These are phyloP conservation scores for Sebastes nivosus DNA, from an alignment of 2,797 vertebrate species.

Conservation along the genomic window DNA sequence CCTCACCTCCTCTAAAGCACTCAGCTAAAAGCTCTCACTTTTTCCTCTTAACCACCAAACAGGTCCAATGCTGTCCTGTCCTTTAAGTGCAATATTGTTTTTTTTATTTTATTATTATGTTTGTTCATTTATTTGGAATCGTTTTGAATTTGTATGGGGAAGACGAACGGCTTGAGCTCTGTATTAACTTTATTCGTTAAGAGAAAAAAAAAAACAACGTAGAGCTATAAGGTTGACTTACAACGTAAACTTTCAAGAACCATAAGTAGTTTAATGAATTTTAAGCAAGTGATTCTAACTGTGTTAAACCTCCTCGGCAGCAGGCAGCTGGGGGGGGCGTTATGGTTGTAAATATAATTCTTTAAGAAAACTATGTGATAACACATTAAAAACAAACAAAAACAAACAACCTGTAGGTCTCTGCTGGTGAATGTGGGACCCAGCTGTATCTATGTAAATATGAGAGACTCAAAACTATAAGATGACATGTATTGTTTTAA, in stretches of 20 bases:
- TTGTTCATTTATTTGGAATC: slow-evolving; percentile 74
- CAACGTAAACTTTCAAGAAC: slow-evolving; percentile 72
- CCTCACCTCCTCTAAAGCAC: slow-evolving; percentile 76
- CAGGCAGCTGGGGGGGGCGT: slow-evolving; percentile 84
- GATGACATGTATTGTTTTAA: slow-evolving; percentile 77
- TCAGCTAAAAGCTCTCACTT: slow-evolving; percentile 80
- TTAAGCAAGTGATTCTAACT: slow-evolving; percentile 81
- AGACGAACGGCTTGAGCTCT: slow-evolving; percentile 81
- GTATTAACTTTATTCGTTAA: slow-evolving; percentile 83
- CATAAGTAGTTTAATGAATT: slow-evolving; percentile 76
- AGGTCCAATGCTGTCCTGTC: slow-evolving; percentile 79
- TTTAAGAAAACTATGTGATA: slow-evolving; percentile 84
- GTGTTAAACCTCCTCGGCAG: slow-evolving; percentile 78
- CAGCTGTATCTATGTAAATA: slow-evolving; percentile 85
- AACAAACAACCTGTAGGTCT: slow-evolving; percentile 70
- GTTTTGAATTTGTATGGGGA: slow-evolving; percentile 71
- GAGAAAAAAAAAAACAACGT: slow-evolving; percentile 62
- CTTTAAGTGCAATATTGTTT: slow-evolving; percentile 95
- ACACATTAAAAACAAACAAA: slow-evolving; percentile 74
- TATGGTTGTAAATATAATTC: slow-evolving; percentile 87
- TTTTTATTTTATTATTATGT: slow-evolving; percentile 74
- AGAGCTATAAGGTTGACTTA: slow-evolving; percentile 82
- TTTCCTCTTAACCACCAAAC: slow-evolving; percentile 76
- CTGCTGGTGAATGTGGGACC: slow-evolving; percentile 71
- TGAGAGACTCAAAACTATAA: slow-evolving; percentile 83